phyloP scores from a whole-genome alignment of 2,888 invertebrate species.

The Epinotia demarniana region DNA sequence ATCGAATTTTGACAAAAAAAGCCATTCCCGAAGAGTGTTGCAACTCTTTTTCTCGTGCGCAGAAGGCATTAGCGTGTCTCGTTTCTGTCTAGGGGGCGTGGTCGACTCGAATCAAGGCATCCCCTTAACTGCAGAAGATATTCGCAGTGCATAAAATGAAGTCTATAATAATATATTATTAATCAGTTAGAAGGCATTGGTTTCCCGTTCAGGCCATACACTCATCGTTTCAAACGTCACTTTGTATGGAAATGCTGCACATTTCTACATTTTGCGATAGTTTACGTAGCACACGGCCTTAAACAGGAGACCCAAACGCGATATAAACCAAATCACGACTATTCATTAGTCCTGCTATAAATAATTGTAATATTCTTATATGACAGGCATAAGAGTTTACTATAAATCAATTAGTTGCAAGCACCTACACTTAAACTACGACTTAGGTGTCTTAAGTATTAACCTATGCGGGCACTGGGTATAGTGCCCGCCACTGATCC shows the following conservation, averaged over 20 bases:
- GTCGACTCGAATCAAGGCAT: too few species aligned
- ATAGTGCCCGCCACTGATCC: too few species aligned
- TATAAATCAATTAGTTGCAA: not conserved
- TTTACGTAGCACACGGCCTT: not conserved
- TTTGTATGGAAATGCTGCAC: not conserved
- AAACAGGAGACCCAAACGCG: not conserved
- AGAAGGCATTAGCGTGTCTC: too few species aligned
- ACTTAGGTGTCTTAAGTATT: too few species aligned
- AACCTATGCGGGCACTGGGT: too few species aligned
- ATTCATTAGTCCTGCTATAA: not conserved
- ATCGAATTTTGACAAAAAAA: too few species aligned
- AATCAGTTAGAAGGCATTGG: conserved; percentile 1
- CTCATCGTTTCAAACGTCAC: not conserved
- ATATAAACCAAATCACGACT: not conserved
- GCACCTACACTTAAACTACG: not conserved
- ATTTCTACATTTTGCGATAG: not conserved
- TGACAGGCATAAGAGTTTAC: not conserved
- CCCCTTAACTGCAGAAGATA: too few species aligned
- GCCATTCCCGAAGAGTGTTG: too few species aligned
- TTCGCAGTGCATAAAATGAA: too few species aligned
- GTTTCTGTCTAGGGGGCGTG: too few species aligned
- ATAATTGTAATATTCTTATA: not conserved
- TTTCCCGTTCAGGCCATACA: not conserved
- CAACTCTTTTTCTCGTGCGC: too few species aligned
- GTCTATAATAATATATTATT: too few species aligned